A percentile compares a stretch with the other conserved stretches of the same genome.
Evolutionary conservation across 2,888 invertebrate genomes (phyloP).

Genomic region (Andrena camellia): DNA sequence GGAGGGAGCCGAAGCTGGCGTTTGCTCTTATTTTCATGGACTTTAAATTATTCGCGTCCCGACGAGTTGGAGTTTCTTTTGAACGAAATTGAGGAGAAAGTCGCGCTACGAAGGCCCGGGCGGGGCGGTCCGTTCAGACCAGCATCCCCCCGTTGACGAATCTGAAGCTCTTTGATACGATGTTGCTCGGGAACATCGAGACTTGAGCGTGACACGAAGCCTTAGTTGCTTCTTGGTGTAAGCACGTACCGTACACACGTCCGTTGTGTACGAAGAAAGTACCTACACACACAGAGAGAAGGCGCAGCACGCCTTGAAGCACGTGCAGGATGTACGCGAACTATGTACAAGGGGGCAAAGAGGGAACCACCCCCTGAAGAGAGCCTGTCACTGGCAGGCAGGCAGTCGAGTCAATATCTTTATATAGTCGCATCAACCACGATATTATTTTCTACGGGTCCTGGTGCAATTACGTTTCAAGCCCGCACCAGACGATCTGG

Average conservation of each 20-base stretch:
- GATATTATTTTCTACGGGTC: slow-evolving; percentile 77
- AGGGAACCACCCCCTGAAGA: slow-evolving; percentile 73
- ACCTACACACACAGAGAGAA: slow-evolving; percentile 14
- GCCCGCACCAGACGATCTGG: not conserved
- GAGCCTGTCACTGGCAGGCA: slow-evolving; percentile 80
- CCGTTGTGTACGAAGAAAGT: slow-evolving; percentile 57
- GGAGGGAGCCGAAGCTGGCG: too few relatives aligned
- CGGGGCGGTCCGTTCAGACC: slow-evolving; percentile 53
- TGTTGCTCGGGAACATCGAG: slow-evolving; percentile 57
- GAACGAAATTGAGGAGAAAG: slow-evolving; percentile 51
- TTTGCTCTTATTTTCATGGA: not conserved
- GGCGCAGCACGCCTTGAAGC: slow-evolving; percentile 29
- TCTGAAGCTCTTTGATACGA: slow-evolving; percentile 73
- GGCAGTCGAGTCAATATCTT: slow-evolving; percentile 80
- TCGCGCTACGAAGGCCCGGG: slow-evolving; percentile 25
- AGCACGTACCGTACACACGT: slow-evolving; percentile 41
- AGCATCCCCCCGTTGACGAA: slow-evolving; percentile 55
- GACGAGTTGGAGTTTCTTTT: slow-evolving; percentile 30
- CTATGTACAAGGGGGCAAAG: slow-evolving; percentile 52
- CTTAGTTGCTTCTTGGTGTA: slow-evolving; percentile 44
- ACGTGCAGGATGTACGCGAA: slow-evolving; percentile 63
- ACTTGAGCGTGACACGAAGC: slow-evolving; percentile 51
- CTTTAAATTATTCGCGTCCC: slow-evolving; percentile 25
- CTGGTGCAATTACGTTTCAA: slow-evolving; percentile 58
- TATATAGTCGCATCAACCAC: slow-evolving; percentile 78